Percentiles rank a stretch among this genome's conserved stretches.
Conservation (phyloP, 2,888 invertebrate genomes). For the Mesoligia furuncula region DNA sequence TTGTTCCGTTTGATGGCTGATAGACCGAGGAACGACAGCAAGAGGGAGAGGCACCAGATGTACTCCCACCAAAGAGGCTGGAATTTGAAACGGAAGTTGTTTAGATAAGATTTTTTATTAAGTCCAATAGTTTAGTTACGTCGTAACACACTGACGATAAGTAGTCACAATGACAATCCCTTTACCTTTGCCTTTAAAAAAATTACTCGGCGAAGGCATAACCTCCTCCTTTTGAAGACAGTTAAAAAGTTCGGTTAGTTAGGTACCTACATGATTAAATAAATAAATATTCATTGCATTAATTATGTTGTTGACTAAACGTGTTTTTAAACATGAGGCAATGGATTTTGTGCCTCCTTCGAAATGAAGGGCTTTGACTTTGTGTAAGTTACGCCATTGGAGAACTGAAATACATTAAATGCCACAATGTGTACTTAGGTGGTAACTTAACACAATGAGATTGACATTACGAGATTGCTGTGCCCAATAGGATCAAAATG, state of each 20-base stretch:
- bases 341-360: neutral
- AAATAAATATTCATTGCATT: neutral
- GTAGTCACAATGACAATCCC: neutral
- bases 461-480: neutral
- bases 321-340: neutral
- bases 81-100: slow-evolving; percentile 68
- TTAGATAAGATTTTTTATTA: neutral
- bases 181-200: no score
- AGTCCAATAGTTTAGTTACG: neutral
- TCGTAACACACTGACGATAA: neutral
- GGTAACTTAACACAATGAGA: neutral
- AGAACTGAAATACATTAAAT: neutral
- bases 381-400: neutral
- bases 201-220: neutral
- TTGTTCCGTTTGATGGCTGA: slow-evolving; percentile 96
- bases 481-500: neutral
- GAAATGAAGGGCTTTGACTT: neutral
- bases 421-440: neutral
- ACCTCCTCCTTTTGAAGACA: no score
- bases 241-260: neutral
- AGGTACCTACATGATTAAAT: neutral
- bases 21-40: slow-evolving; percentile 96
- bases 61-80: slow-evolving; percentile 98
- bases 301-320: neutral
- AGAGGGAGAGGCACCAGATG: slow-evolving; percentile 96